Evolutionary conservation across 2,113 vertebrate species (phyloP).

Genomic region (Otolemur garnettii): DNA sequence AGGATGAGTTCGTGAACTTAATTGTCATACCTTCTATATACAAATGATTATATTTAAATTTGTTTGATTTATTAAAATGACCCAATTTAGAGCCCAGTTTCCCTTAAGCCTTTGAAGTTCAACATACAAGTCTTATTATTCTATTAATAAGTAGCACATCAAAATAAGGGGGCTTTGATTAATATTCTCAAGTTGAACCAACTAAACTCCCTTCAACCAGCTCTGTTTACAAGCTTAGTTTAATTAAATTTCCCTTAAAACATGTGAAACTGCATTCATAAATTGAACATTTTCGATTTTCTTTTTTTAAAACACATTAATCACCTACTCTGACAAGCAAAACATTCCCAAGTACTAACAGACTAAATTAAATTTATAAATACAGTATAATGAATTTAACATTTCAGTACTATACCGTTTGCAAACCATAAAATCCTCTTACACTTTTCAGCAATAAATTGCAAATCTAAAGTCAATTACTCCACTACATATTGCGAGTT

Average conservation of each 20-base stretch:
- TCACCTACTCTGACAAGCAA: slow-evolving; percentile 60
- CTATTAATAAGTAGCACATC: slow-evolving; percentile 46
- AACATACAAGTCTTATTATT: slow-evolving; percentile 31
- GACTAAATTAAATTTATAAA: slow-evolving; percentile 72
- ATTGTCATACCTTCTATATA: too few species aligned
- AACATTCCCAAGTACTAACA: slow-evolving; percentile 63
- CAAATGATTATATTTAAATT: slow-evolving; percentile 30
- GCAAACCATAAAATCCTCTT: slow-evolving; percentile 65
- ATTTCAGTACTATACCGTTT: background rate
- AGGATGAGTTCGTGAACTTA: too few species aligned
- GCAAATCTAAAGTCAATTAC: slow-evolving; percentile 63
- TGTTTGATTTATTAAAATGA: background rate
- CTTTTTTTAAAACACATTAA: slow-evolving; percentile 61
- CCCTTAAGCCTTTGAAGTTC: slow-evolving; percentile 26
- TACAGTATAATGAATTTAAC: slow-evolving; percentile 52
- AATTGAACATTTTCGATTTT: slow-evolving; percentile 66
- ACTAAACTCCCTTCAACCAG: slow-evolving; percentile 57
- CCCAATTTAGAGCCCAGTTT: slow-evolving; percentile 37
- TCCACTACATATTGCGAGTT: slow-evolving; percentile 50
- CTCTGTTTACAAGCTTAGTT: slow-evolving; percentile 63
- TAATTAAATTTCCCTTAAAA: slow-evolving; percentile 73
- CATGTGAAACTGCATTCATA: slow-evolving; percentile 61
- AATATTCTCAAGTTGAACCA: slow-evolving; percentile 58
- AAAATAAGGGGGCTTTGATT: slow-evolving; percentile 25
- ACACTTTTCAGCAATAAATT: slow-evolving; percentile 49